These are phyloP conservation scores for Lepilemur ruficaudatus DNA, from an alignment of 2,797 vertebrate genomes.

Conservation along the genomic window DNA sequence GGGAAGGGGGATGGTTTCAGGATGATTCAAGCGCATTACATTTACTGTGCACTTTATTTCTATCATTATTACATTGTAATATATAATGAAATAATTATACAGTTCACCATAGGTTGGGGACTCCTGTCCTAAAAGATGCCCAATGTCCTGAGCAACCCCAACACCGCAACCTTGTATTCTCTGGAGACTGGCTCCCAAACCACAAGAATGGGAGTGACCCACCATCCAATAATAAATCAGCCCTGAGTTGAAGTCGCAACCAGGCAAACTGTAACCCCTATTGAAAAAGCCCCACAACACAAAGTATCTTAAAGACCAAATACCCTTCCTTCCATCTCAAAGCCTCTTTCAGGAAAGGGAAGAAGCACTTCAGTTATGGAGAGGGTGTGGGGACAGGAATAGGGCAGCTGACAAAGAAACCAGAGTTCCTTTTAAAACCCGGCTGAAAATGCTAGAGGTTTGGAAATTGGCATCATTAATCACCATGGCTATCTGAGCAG, in stretches of 20 bases:
- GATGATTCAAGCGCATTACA: too few species aligned
- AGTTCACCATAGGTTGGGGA: too few species aligned
- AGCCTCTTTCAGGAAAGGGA: slow-evolving; percentile 64
- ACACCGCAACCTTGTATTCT: not conserved
- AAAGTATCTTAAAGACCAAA: slow-evolving; percentile 32
- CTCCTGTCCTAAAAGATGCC: not conserved
- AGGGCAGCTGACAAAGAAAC: slow-evolving; percentile 55
- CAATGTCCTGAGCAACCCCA: not conserved
- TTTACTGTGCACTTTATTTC: too few species aligned
- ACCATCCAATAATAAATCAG: not conserved
- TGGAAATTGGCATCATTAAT: slow-evolving; percentile 37
- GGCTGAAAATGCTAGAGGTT: slow-evolving; percentile 42
- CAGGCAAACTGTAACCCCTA: not conserved
- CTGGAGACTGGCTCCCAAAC: not conserved
- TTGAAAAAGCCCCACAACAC: not conserved
- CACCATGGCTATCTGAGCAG: not conserved
- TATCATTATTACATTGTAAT: too few species aligned
- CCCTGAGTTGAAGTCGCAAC: not conserved
- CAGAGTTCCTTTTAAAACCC: slow-evolving; percentile 67
- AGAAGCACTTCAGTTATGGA: slow-evolving; percentile 39
- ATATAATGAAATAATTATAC: too few species aligned
- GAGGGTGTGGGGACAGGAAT: not conserved
- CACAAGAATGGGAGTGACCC: not conserved
- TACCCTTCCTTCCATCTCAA: slow-evolving; percentile 35
- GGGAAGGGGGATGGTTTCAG: too few species aligned